phyloP scores from a whole-genome alignment of 2,888 invertebrate genomes.

The Latrodectus hesperus region DNA sequence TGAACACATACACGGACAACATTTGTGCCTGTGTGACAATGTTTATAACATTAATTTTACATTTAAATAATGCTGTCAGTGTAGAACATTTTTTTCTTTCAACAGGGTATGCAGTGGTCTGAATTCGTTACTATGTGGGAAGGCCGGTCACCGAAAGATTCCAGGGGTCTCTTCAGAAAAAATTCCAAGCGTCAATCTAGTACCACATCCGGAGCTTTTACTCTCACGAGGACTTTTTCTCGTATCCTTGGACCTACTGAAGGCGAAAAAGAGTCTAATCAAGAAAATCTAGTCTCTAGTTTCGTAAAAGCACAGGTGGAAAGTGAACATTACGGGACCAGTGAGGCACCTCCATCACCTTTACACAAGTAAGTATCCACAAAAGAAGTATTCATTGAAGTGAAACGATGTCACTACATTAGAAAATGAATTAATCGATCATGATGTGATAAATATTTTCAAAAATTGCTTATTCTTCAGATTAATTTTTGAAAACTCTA shows the following conservation, averaged over 20 bases:
- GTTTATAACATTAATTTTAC: no score
- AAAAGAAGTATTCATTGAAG: no score
- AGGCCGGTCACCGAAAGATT: conserved; percentile 43
- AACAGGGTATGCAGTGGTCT: conserved; percentile 75
- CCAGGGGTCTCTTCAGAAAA: conserved; percentile 15
- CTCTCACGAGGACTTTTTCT: conserved; percentile 31
- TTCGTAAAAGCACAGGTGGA: conserved; percentile 26
- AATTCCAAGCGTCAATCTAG: conserved; percentile 33
- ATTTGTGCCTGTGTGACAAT: no score
- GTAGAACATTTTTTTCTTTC: neutral
- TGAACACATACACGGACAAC: no score
- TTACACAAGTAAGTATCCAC: conserved; percentile 10
- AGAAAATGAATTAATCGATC: no score
- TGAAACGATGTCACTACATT: no score
- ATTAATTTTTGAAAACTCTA: neutral
- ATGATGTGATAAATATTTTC: no score
- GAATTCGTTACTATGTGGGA: conserved; percentile 74
- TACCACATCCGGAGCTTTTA: neutral
- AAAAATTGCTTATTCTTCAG: no score
- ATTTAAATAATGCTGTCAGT: no score
- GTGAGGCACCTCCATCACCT: conserved; percentile 2
- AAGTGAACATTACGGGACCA: neutral
- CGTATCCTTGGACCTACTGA: conserved; percentile 10
- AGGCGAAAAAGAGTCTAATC: neutral
- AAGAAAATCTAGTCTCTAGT: conserved; percentile 27